These are phyloP conservation scores for Ondatra zibethicus DNA, from an alignment of 2,113 vertebrate genomes.

Conservation along the genomic window DNA sequence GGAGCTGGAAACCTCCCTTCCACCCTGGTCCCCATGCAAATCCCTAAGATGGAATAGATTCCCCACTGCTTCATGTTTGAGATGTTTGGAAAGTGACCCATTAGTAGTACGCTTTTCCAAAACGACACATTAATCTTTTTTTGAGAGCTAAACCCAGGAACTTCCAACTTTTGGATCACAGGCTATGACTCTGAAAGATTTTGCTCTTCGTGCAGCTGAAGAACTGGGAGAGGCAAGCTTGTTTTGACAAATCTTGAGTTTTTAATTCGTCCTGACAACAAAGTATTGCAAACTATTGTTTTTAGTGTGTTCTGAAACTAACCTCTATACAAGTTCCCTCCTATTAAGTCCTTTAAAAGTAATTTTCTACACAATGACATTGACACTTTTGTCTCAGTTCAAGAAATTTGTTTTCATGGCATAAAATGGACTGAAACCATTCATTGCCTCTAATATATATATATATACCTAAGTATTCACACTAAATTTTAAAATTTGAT, in stretches of 20 bases:
- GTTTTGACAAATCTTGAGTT: not conserved
- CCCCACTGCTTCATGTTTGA: not conserved
- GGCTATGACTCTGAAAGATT: constrained; percentile 63
- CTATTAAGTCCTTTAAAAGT: not conserved
- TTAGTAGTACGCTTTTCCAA: constrained; percentile 14
- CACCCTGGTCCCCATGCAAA: constrained; percentile 38
- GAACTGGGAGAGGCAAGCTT: not conserved
- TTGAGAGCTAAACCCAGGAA: constrained; percentile 1
- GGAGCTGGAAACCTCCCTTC: not conserved
- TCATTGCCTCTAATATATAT: not conserved
- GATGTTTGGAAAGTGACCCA: constrained; percentile 33
- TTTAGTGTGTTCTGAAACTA: not conserved
- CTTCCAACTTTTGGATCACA: constrained; percentile 61
- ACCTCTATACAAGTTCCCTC: not conserved
- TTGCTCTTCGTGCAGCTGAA: constrained; percentile 53
- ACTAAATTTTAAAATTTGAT: constrained; percentile 8
- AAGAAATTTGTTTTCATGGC: constrained; percentile 54
- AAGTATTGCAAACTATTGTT: not conserved
- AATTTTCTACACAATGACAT: constrained; percentile 33
- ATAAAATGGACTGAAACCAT: not conserved
- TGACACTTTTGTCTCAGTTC: not conserved
- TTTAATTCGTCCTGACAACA: not conserved
- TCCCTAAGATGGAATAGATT: constrained; percentile 27
- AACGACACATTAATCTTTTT: constrained; percentile 40
- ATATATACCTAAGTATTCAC: not conserved